These are phyloP conservation scores for Azemiops feae DNA, from an alignment of 2,113 vertebrate genomes.

Conservation along the genomic window DNA sequence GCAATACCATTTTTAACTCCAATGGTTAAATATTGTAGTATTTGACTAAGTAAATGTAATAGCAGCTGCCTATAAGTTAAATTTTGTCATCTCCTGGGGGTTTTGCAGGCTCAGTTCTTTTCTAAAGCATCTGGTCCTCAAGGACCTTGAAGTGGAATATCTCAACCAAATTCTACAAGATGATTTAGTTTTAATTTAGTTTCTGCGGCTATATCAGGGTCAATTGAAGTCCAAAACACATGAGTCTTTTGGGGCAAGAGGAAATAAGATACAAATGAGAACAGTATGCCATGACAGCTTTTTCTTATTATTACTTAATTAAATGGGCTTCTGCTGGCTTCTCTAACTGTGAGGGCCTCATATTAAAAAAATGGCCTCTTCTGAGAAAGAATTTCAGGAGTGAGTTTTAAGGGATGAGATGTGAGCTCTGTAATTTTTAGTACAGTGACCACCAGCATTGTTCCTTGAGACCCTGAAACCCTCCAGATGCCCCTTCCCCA, in stretches of 20 bases:
- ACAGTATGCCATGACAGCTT: not conserved
- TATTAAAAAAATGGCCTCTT: not conserved
- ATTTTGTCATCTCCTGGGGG: not conserved
- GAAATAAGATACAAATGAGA: not conserved
- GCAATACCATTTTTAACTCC: not conserved
- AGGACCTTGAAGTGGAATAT: not conserved
- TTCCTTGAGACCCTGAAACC: not conserved
- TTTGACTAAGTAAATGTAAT: not conserved
- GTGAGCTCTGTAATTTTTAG: not conserved
- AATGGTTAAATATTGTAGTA: not conserved
- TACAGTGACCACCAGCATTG: not conserved
- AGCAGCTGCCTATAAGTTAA: not conserved
- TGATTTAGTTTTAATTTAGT: not conserved
- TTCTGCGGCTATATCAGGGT: not conserved
- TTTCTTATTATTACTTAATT: not conserved
- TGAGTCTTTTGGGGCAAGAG: not conserved
- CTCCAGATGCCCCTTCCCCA: not conserved
- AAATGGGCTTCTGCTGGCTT: not conserved
- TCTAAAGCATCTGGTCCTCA: not conserved
- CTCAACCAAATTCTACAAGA: not conserved
- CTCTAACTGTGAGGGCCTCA: not conserved
- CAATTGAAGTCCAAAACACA: not conserved
- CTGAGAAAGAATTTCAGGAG: not conserved
- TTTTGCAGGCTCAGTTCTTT: accelerated
- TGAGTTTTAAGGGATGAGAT: not conserved